These are phyloP conservation scores for Hemistola chrysoprasaria DNA, from an alignment of 2,888 invertebrate species.

Conservation along the genomic window DNA sequence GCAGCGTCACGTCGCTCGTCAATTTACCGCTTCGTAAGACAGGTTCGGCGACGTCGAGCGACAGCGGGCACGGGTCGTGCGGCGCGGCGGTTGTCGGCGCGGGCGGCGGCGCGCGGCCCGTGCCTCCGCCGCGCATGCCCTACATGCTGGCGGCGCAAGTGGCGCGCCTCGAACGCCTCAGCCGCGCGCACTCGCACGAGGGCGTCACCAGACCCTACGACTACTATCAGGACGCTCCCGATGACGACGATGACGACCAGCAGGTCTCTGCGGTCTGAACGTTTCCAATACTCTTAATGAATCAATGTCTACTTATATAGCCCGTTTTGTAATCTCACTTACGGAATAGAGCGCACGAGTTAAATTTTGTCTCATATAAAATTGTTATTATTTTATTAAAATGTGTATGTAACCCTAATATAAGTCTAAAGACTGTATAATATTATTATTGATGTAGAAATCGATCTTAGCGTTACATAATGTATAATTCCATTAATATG, in stretches of 20 bases:
- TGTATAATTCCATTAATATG: slow-evolving; percentile 70
- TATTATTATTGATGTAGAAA: slow-evolving; percentile 59
- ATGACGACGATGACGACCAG: slow-evolving; percentile 79
- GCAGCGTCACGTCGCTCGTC: slow-evolving; percentile 96
- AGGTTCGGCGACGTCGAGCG: slow-evolving; percentile 95
- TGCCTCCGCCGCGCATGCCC: slow-evolving; percentile 85
- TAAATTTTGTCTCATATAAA: slow-evolving; percentile 61
- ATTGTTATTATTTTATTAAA: slow-evolving; percentile 48
- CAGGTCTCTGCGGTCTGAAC: slow-evolving; percentile 78
- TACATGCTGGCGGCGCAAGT: slow-evolving; percentile 94
- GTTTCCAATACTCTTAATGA: slow-evolving; percentile 56
- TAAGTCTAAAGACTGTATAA: slow-evolving; percentile 82
- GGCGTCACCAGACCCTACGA: slow-evolving; percentile 90
- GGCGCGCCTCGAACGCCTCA: slow-evolving; percentile 90
- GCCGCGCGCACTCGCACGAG: slow-evolving; percentile 93
- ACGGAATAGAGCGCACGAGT: slow-evolving; percentile 76
- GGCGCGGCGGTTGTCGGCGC: slow-evolving; percentile 37
- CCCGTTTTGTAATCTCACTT: slow-evolving; percentile 78
- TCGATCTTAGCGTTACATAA: slow-evolving; percentile 75
- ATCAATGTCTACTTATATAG: slow-evolving; percentile 73
- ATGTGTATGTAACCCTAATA: slow-evolving; percentile 74
- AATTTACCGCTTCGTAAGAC: slow-evolving; percentile 95
- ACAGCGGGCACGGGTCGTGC: slow-evolving; percentile 93
- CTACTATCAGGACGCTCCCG: slow-evolving; percentile 82
- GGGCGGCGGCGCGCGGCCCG: slow-evolving; percentile 80